Base-by-base conservation (phyloP, 2,888 invertebrate species). In the Eugnorisma glareosa region DNA sequence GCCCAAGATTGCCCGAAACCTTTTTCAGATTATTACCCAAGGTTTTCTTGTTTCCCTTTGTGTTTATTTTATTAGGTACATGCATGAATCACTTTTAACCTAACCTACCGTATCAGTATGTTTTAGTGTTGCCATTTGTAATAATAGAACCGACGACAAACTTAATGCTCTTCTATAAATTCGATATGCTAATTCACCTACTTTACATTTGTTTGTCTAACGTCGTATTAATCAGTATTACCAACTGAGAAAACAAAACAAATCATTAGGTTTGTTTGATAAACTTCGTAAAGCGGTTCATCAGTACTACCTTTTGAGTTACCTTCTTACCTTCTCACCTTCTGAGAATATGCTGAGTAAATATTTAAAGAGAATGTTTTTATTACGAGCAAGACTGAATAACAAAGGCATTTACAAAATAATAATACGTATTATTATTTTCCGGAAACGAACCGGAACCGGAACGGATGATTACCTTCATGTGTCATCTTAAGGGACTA, bases 141-240 rank as follows among this genome's bases (percentile, higher is more conserved):
- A 31, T 61, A 61, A 21, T 61, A 31, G 21, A 21, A 35, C 21
- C 61, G 5, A 59, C 21, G 35, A 61, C 21, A 61, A 28, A 31
- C 31, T 59, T 35, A 78, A 71, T 64, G 54, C 15, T 31, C 48
- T 13, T 57, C 40, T 81, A 40, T 64, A 64, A 43, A 72, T 81
- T 72, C 28, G 21, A 18, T 57, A 78, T 57, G 59, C 35, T 81
- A 78, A 81, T 80, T 11, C 43, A 35, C 15, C 21, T 51, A 59
- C 43, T 48, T 66, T 66, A 57, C 37, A 40, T 78, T 73, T 81
- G 18, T 66, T 73, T 40, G 28, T 51, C 13, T 21, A 72, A 15
- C 35, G 54, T 21, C 37, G 1, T 31, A 64, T 45, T 18, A 40
- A 64, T 40, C n/a, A 57, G 40, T 64, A 66, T 28, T 80, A 37